These are phyloP conservation scores for Sisor rabdophorus DNA, from an alignment of 2,113 vertebrate species.

Conservation along the genomic window DNA sequence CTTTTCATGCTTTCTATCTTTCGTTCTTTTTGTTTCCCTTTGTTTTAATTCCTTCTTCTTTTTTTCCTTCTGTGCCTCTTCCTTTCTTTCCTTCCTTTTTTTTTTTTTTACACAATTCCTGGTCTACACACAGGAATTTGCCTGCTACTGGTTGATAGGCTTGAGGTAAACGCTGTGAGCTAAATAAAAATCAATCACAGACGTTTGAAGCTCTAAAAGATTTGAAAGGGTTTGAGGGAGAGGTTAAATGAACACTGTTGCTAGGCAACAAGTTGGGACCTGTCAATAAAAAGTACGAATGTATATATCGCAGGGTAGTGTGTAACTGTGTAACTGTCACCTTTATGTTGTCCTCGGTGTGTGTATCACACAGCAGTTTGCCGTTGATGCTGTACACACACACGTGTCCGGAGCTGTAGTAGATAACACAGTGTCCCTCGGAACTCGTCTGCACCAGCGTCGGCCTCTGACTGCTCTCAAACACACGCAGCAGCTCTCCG, in stretches of 20 bases:
- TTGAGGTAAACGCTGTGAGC: too few relatives aligned
- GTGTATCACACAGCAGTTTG: constrained; percentile 82
- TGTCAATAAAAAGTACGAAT: too few relatives aligned
- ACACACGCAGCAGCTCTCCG: constrained; percentile 90
- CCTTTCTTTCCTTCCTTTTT: too few relatives aligned
- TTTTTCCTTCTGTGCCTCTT: too few relatives aligned
- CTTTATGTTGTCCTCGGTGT: constrained; percentile 86
- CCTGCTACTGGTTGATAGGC: too few relatives aligned
- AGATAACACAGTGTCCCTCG: constrained; percentile 92
- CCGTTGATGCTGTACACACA: constrained; percentile 93
- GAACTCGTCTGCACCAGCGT: constrained; percentile 88
- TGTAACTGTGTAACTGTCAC: constrained; percentile 57
- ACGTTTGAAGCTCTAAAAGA: too few relatives aligned
- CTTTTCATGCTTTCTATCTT: too few relatives aligned
- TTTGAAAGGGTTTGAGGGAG: background rate
- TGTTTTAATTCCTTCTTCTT: too few relatives aligned
- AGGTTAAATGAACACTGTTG: background rate
- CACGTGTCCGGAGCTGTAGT: constrained; percentile 88
- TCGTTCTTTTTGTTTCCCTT: too few relatives aligned
- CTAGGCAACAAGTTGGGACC: background rate
- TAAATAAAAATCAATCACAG: too few relatives aligned
- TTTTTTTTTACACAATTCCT: too few relatives aligned
- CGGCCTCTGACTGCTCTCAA: constrained; percentile 75
- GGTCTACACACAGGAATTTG: too few relatives aligned
- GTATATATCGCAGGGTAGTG: background rate